A percentile compares a stretch with the other conserved stretches of the same genome.
phyloP scores from a whole-genome alignment of 1,140 invertebrate species.

The Drosophila bipectinata region DNA sequence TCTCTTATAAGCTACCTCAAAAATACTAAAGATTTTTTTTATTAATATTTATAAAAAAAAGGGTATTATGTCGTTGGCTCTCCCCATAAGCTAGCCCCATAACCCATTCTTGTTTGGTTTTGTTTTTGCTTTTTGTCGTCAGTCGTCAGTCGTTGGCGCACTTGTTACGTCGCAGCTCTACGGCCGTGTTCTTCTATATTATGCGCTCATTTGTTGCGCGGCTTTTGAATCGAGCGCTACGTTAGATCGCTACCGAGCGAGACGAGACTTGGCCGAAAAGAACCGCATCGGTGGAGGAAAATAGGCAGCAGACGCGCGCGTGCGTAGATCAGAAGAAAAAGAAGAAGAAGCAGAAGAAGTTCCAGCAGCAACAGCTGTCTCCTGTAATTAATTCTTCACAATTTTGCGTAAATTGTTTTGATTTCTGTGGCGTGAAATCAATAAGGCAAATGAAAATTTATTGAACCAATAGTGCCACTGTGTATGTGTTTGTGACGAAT shows the following conservation, averaged over 20 bases:
- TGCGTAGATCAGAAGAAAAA: conserved; percentile 45
- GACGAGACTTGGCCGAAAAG: conserved; percentile 20
- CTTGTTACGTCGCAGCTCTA: conserved; percentile 64
- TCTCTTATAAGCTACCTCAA: no score
- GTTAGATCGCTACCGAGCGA: conserved; percentile 28
- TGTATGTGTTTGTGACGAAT: conserved; percentile 37
- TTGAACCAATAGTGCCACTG: conserved; percentile 50
- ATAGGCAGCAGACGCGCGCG: conserved; percentile 53
- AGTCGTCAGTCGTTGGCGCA: conserved; percentile 49
- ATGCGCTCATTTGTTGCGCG: conserved; percentile 73
- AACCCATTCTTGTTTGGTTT: neutral
- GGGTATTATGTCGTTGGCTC: neutral
- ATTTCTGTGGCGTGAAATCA: conserved; percentile 72
- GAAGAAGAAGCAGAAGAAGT: neutral
- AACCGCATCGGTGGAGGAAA: neutral
- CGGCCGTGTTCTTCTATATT: conserved; percentile 52
- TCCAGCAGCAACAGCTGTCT: conserved; percentile 21
- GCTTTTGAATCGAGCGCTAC: conserved; percentile 66
- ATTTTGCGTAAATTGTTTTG: conserved; percentile 79
- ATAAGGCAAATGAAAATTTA: conserved; percentile 74
- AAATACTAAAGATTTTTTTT: no score
- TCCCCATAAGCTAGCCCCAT: no score
- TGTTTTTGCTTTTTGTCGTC: conserved; percentile 20
- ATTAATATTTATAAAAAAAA: no score
- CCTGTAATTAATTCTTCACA: conserved; percentile 60